Conservation (phyloP, 2,888 invertebrate genomes). For the Notodonta ziczac region DNA sequence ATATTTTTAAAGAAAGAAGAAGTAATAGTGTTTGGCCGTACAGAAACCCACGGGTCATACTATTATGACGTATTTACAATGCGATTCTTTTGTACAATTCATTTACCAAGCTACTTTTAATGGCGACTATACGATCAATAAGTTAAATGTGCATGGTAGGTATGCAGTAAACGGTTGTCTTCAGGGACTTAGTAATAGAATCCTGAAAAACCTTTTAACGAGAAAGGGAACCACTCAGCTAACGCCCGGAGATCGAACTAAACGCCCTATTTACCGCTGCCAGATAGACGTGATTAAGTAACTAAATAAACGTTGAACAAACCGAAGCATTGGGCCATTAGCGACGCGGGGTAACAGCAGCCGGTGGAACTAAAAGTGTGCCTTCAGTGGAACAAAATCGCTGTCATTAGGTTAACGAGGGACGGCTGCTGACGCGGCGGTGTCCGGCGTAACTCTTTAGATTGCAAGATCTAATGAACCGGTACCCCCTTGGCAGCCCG, state of each 20-base stretch:
- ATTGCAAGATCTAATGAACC: constrained; percentile 76
- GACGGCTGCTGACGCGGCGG: constrained; percentile 73
- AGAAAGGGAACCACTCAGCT: constrained; percentile 1
- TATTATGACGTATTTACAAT: no score
- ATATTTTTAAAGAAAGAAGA: no score
- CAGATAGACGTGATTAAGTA: constrained; percentile 58
- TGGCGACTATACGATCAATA: no score
- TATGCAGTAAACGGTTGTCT: no score
- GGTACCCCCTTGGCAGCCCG: constrained; percentile 62
- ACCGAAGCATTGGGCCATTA: constrained; percentile 71
- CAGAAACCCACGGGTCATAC: no score
- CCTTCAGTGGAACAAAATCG: constrained; percentile 75
- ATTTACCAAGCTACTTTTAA: no score
- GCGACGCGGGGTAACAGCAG: constrained; percentile 66
- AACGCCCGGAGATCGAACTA: constrained; percentile 16
- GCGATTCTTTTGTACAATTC: no score
- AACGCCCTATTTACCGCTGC: constrained; percentile 39
- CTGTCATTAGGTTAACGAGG: constrained; percentile 82
- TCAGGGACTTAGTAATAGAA: neutral
- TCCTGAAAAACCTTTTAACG: neutral
- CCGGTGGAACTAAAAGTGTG: constrained; percentile 77
- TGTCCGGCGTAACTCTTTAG: constrained; percentile 70
- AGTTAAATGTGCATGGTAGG: no score
- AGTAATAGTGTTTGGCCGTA: no score
- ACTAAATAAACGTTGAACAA: constrained; percentile 66